Conservation (phyloP, 2,113 vertebrate species). For the Daubentonia madagascariensis region DNA sequence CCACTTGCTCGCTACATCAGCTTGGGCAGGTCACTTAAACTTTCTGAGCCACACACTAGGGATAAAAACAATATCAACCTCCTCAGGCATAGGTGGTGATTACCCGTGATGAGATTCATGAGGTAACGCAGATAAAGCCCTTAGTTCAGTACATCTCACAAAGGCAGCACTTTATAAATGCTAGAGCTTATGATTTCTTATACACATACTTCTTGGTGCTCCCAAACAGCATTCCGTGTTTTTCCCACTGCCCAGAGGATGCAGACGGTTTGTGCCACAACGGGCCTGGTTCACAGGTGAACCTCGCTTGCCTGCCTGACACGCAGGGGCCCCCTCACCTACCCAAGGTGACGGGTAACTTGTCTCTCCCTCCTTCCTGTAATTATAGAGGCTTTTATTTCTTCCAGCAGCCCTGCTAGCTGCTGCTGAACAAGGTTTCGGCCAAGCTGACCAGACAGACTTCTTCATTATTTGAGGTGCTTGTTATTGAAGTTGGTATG, state of each 20-base stretch:
- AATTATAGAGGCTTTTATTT: not conserved
- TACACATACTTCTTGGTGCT: not conserved
- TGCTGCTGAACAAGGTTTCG: not conserved
- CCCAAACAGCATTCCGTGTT: not conserved
- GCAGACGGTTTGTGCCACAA: rapidly evolving
- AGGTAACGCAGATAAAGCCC: too few species aligned
- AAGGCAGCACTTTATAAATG: not conserved
- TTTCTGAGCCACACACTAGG: not conserved
- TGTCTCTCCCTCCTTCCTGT: not conserved
- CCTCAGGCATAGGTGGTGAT: not conserved
- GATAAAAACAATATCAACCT: not conserved
- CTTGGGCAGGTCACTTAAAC: not conserved
- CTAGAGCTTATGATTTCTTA: not conserved
- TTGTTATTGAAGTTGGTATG: not conserved
- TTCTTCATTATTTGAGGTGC: not conserved
- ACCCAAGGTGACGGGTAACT: not conserved
- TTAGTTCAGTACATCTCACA: not conserved
- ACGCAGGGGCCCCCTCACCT: not conserved
- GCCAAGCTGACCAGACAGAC: not conserved
- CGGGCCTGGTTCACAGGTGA: not conserved
- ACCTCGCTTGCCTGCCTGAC: not conserved
- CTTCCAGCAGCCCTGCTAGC: not conserved
- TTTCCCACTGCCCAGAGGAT: rapidly evolving
- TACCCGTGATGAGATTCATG: too few species aligned
- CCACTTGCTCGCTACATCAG: rapidly evolving